Percentiles rank a stretch among this genome's conserved stretches.
Conservation (phyloP, 1,140 invertebrate species). For the Thrips palmi region DNA sequence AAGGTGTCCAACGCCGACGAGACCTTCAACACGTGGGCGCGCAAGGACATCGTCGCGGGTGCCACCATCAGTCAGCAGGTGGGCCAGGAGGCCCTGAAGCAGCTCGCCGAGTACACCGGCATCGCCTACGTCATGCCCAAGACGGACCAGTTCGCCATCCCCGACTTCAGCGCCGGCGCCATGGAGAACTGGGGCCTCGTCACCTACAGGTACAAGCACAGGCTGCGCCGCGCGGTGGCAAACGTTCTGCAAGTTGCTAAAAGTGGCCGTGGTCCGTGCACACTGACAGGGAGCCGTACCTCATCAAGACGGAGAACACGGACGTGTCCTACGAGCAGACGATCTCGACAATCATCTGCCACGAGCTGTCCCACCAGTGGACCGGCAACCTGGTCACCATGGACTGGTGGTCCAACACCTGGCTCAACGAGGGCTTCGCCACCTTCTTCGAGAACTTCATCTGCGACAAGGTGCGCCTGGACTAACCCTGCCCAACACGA, state of each 20-base stretch:
- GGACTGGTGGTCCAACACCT: constrained; percentile 27
- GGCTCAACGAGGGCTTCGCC: constrained; percentile 37
- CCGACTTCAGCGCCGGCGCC: too few species aligned
- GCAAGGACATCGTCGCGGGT: too few species aligned
- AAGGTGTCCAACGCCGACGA: background rate
- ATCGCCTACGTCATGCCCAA: constrained; percentile 12
- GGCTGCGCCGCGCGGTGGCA: too few species aligned
- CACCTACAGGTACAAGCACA: constrained; percentile 21
- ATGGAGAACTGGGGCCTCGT: too few species aligned
- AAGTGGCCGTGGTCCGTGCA: too few species aligned
- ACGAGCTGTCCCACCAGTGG: constrained; percentile 31
- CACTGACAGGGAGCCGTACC: too few species aligned
- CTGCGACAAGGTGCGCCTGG: constrained; percentile 13
- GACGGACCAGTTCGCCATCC: constrained; percentile 47
- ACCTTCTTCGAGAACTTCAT: constrained; percentile 22
- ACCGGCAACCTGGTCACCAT: constrained; percentile 28
- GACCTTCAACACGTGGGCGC: constrained; percentile 24
- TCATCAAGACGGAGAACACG: too few species aligned
- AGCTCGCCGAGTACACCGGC: constrained; percentile 19
- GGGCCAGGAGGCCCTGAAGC: too few species aligned
- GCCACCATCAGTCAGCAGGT: constrained; percentile 33
- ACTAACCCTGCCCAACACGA: too few species aligned
- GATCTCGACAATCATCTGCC: constrained; percentile 29
- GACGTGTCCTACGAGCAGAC: constrained; percentile 20
- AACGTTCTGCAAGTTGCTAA: too few species aligned